phyloP scores from a whole-genome alignment of 35 echinoderm and acorn worm species.

The Stichopus chloronotus region DNA sequence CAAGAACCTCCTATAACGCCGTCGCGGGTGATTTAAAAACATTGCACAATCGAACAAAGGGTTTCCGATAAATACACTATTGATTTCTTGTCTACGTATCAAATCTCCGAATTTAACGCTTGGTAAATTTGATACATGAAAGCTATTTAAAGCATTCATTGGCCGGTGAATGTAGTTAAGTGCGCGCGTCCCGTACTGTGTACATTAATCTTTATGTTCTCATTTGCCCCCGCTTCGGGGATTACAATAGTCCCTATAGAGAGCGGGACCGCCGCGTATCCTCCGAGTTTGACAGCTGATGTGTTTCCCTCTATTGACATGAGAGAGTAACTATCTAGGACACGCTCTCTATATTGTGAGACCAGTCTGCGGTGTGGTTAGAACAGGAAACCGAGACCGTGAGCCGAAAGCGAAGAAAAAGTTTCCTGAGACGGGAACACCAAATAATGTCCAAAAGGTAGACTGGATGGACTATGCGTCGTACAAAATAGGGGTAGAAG shows the following conservation, averaged over 20 bases:
- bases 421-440: too few species aligned
- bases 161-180: background rate
- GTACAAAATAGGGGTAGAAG: too few species aligned
- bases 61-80: background rate
- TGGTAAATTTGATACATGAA: slow-evolving; percentile 43
- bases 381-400: too few species aligned
- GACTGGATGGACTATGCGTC: too few species aligned
- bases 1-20: background rate
- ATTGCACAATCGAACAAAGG: background rate
- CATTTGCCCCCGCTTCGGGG: background rate
- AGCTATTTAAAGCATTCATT: background rate
- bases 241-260: too few species aligned
- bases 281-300: background rate
- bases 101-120: slow-evolving; percentile 45
- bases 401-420: too few species aligned
- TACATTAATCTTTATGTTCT: background rate
- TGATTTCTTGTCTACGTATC: slow-evolving; percentile 28
- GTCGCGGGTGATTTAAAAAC: background rate
- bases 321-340: too few species aligned
- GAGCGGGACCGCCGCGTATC: background rate
- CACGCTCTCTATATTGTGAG: too few species aligned
- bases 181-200: too few species aligned
- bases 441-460: too few species aligned
- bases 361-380: too few species aligned
- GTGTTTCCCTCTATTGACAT: background rate